A percentile compares a stretch with the other conserved stretches of the same genome.
These are phyloP conservation scores for Stigmatopora nigra DNA, from an alignment of 2,113 vertebrate genomes.

Conservation along the genomic window DNA sequence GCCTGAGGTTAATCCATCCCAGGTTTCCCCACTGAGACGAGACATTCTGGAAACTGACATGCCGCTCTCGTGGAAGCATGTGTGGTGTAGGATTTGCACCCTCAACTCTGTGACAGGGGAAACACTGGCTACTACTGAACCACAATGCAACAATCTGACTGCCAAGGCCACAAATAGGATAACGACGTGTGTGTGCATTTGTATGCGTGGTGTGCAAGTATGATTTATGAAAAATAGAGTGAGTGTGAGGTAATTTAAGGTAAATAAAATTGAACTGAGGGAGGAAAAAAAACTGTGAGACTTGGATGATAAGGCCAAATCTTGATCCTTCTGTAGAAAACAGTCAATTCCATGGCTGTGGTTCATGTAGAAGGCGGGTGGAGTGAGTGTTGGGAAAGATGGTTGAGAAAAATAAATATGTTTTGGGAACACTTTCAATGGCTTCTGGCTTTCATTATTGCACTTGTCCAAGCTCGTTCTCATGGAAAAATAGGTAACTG, in stretches of 20 bases:
- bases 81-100: conserved; percentile 54
- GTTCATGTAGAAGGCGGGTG: conserved; percentile 47
- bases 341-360: conserved; percentile 42
- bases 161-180: conserved; percentile 69
- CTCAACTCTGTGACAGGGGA: conserved; percentile 53
- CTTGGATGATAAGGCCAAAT: conserved; percentile 62
- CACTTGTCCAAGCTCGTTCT: conserved; percentile 64
- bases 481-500: conserved; percentile 52
- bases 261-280: conserved; percentile 59
- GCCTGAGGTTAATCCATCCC: conserved; percentile 65
- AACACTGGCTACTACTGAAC: conserved; percentile 61
- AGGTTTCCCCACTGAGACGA: conserved; percentile 56
- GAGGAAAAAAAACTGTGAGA: conserved; percentile 57
- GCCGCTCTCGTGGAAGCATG: conserved; percentile 54
- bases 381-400: conserved; percentile 22
- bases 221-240: conserved; percentile 48
- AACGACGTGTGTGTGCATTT: conserved; percentile 56
- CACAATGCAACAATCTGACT: conserved; percentile 61
- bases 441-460: conserved; percentile 48
- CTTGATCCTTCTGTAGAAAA: conserved; percentile 57
- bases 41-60: conserved; percentile 61
- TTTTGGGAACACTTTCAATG: conserved; percentile 21
- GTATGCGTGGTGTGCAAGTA: conserved; percentile 33
- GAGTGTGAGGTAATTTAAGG: conserved; percentile 63
- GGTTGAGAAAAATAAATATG: conserved; percentile 42